A percentile compares a stretch with the other conserved stretches of the same genome.
Evolutionary conservation across 2,797 vertebrate genomes (phyloP).

Genomic region (Lophius americanus): DNA sequence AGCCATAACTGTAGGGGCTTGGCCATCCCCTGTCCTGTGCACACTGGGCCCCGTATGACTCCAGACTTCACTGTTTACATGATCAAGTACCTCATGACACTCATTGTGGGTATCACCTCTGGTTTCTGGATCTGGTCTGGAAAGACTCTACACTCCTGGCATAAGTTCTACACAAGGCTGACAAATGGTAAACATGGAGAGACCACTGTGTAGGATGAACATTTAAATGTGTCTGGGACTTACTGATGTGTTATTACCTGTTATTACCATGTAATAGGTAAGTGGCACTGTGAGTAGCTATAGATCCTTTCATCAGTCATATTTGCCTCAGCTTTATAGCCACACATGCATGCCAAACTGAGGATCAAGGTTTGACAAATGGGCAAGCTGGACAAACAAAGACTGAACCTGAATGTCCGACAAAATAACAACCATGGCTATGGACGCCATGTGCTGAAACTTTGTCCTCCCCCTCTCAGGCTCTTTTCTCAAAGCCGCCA

Average conservation of each 20-base stretch:
- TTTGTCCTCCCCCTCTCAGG: conserved; percentile 49
- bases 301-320: conserved; percentile 31
- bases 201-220: conserved; percentile 87
- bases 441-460: conserved; percentile 68
- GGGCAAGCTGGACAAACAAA: conserved; percentile 61
- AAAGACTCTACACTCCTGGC: conserved; percentile 98
- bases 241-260: conserved; percentile 37
- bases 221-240: conserved; percentile 15
- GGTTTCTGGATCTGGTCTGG: conserved; percentile 99
- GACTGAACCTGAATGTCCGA: conserved; percentile 62
- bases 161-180: conserved; percentile 94
- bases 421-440: conserved; percentile 67
- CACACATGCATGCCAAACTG: conserved; percentile 51
- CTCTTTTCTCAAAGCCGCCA: conserved; percentile 68
- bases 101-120: conserved; percentile 97
- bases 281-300: conserved; percentile 37
- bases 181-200: conserved; percentile 92
- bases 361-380: conserved; percentile 52
- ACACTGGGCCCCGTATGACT: conserved; percentile 88
- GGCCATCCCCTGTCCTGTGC: conserved; percentile 92
- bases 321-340: conserved; percentile 42
- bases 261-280: conserved; percentile 37
- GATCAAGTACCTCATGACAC: conserved; percentile 99
- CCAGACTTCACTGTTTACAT: conserved; percentile 99
- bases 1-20: conserved; percentile 92